phyloP scores from a whole-genome alignment of 2,113 vertebrate genomes.

The Tenebrosternarchus preto region DNA sequence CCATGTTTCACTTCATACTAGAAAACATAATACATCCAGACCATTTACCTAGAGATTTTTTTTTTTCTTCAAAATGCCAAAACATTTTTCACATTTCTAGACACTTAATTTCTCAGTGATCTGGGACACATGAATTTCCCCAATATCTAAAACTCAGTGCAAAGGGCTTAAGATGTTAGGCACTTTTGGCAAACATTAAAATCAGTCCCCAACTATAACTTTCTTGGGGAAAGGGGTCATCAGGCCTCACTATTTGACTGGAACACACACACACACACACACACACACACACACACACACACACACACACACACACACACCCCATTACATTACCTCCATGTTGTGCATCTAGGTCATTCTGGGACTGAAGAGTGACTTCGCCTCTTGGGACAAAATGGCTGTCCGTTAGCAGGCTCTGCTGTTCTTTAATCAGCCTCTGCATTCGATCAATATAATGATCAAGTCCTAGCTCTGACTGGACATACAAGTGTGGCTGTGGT shows the following conservation, averaged over 20 bases:
- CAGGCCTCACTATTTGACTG: too few relatives aligned
- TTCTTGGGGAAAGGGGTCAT: not conserved
- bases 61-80: too few relatives aligned
- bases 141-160: too few relatives aligned
- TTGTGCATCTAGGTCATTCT: slow-evolving; percentile 67
- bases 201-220: not conserved
- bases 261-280: not conserved
- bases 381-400: slow-evolving; percentile 77
- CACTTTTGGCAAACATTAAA: too few relatives aligned
- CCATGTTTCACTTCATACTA: not conserved
- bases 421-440: slow-evolving; percentile 85
- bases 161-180: too few relatives aligned
- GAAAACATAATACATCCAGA: not conserved
- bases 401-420: slow-evolving; percentile 84
- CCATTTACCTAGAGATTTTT: not conserved
- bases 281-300: not conserved
- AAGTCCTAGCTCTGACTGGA: slow-evolving; percentile 75
- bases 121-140: too few relatives aligned
- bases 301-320: not conserved
- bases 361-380: slow-evolving; percentile 75
- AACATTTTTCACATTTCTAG: not conserved
- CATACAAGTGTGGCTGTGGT: slow-evolving; percentile 52
- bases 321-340: slow-evolving; percentile 62
- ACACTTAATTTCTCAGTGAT: too few relatives aligned
- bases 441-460: slow-evolving; percentile 90